These are phyloP conservation scores for Enteromius trimaculatus DNA, from an alignment of 2,797 vertebrate genomes.

Conservation along the genomic window DNA sequence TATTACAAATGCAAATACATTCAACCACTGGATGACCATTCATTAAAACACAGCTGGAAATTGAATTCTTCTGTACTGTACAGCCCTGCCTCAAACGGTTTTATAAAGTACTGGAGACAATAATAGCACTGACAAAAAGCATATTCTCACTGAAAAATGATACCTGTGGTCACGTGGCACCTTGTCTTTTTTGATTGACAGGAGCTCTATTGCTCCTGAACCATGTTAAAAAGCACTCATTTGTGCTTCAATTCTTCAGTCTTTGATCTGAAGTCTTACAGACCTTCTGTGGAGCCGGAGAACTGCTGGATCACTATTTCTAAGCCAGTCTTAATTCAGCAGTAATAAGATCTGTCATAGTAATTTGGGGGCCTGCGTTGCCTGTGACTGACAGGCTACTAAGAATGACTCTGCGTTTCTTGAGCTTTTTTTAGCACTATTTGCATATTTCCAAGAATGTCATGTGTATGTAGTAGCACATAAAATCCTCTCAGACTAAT, in stretches of 20 bases:
- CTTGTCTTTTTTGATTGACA: conserved; percentile 24
- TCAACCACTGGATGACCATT: background rate
- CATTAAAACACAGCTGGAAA: background rate
- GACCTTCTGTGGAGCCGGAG: background rate
- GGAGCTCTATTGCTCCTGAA: background rate
- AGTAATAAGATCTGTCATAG: conserved; percentile 7
- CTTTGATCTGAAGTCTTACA: background rate
- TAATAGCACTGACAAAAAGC: background rate
- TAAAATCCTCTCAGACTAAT: conserved; percentile 18
- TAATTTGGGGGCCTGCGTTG: background rate
- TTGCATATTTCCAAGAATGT: conserved; percentile 19
- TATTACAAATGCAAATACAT: background rate
- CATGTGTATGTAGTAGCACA: conserved; percentile 6
- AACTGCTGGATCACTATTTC: conserved; percentile 17
- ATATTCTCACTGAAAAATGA: background rate
- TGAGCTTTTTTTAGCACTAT: background rate
- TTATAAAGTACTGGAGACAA: background rate
- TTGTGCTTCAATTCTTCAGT: background rate
- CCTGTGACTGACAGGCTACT: conserved; percentile 10
- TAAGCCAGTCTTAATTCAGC: background rate
- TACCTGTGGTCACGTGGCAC: background rate
- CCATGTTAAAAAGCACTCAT: background rate
- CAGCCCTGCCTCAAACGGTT: background rate
- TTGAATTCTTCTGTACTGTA: background rate
- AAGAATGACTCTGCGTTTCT: background rate